Evolutionary conservation across 2,797 vertebrate species (phyloP).

Genomic region (Parauchenoglanis punctatus): DNA sequence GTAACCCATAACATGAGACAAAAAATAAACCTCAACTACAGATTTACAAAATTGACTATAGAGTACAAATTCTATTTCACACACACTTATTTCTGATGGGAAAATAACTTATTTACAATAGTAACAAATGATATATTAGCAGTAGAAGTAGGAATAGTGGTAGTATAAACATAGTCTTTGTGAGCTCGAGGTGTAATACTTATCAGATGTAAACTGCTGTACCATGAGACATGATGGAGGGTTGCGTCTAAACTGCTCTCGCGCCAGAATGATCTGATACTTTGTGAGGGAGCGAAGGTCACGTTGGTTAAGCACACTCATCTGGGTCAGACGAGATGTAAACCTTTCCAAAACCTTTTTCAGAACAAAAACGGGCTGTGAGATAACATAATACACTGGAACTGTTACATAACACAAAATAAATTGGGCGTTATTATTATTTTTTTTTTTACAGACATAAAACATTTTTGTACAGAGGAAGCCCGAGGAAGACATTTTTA

Average conservation of each 20-base stretch:
- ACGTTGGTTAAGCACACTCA: conserved; percentile 77
- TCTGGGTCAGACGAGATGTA: conserved; percentile 81
- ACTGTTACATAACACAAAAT: not conserved
- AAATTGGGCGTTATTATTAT: not conserved
- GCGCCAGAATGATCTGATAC: conserved; percentile 91
- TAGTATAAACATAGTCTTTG: not conserved
- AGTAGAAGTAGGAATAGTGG: not conserved
- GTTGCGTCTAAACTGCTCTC: conserved; percentile 93
- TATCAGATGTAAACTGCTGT: conserved; percentile 15
- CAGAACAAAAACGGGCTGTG: conserved; percentile 4
- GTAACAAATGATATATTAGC: not conserved
- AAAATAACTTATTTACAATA: not conserved
- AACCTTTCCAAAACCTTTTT: conserved; percentile 87
- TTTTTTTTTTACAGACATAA: not conserved
- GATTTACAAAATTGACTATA: not conserved
- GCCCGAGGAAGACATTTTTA: not conserved
- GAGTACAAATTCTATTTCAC: not conserved
- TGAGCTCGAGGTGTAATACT: not conserved
- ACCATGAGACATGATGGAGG: conserved; percentile 80
- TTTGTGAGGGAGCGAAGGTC: conserved; percentile 86
- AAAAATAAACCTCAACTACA: not conserved
- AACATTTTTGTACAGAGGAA: not conserved
- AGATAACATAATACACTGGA: not conserved
- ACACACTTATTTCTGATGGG: not conserved
- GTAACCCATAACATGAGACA: not conserved